phyloP scores from a whole-genome alignment of 2,888 invertebrate species.

The Anorthoa munda region DNA sequence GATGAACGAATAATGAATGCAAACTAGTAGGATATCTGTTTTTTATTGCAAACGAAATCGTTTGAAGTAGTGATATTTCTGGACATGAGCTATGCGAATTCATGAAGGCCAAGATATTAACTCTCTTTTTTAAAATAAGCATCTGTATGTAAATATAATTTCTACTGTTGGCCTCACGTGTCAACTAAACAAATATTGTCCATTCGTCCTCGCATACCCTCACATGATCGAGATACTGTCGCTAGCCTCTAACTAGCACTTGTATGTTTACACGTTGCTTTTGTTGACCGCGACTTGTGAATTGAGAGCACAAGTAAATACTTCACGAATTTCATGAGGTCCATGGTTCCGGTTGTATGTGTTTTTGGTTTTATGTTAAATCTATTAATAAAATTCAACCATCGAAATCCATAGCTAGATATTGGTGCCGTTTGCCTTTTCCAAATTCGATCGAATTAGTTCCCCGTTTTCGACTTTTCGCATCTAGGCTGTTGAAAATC shows the following conservation, averaged over 20 bases:
- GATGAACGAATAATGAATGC: too few relatives aligned
- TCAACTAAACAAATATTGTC: conserved; percentile 16
- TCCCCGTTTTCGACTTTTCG: too few relatives aligned
- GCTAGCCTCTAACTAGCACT: conserved; percentile 15
- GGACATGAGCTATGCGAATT: not conserved
- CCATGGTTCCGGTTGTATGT: not conserved
- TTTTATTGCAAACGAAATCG: too few relatives aligned
- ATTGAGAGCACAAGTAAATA: conserved; percentile 33
- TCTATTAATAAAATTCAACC: not conserved
- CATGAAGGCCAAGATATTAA: not conserved
- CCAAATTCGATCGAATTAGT: too few relatives aligned
- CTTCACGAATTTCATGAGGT: conserved; percentile 8
- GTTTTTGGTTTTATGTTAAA: not conserved
- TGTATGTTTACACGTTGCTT: conserved; percentile 11
- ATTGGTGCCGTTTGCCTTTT: too few relatives aligned
- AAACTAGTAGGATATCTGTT: too few relatives aligned
- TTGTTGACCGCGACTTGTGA: conserved; percentile 35
- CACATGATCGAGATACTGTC: conserved; percentile 40
- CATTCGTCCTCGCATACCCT: conserved; percentile 4
- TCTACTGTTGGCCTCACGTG: not conserved
- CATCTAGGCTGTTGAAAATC: too few relatives aligned
- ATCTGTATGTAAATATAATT: not conserved
- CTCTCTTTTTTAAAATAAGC: not conserved
- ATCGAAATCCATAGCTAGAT: not conserved
- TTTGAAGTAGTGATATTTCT: too few relatives aligned